These are phyloP conservation scores for Sebastes variabilis DNA, from an alignment of 2,797 vertebrate genomes.

Conservation along the genomic window DNA sequence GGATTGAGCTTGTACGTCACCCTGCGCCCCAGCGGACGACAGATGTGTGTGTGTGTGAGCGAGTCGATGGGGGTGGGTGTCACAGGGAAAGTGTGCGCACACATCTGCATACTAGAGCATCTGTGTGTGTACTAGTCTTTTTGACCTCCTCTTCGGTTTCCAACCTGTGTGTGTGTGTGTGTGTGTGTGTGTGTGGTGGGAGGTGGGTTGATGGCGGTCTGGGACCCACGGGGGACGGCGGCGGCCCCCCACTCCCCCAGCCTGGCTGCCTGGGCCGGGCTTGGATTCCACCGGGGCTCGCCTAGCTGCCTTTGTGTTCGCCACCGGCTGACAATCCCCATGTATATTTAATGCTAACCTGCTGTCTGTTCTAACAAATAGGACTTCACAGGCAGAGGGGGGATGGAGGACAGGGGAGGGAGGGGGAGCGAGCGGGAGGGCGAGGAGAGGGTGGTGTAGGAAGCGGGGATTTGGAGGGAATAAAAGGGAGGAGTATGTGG, in stretches of 20 bases:
- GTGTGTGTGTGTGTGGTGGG: slow-evolving; percentile 36
- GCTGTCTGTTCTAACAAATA: slow-evolving; percentile 89
- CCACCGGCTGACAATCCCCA: slow-evolving; percentile 85
- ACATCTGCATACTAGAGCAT: slow-evolving; percentile 58
- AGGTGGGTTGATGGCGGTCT: slow-evolving; percentile 47
- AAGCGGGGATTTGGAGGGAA: slow-evolving; percentile 41
- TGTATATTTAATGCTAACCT: slow-evolving; percentile 91
- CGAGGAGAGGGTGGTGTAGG: background rate
- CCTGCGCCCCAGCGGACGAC: slow-evolving; percentile 80
- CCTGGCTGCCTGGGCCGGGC: slow-evolving; percentile 71
- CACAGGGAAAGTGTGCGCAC: slow-evolving; percentile 25
- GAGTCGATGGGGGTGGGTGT: slow-evolving; percentile 32
- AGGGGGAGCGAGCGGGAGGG: slow-evolving; percentile 4
- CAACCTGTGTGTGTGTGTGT: slow-evolving; percentile 63
- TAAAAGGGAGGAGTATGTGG: slow-evolving; percentile 6
- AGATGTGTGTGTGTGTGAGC: slow-evolving; percentile 76
- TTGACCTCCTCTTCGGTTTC: slow-evolving; percentile 67
- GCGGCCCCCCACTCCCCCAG: slow-evolving; percentile 44
- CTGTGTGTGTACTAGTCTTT: slow-evolving; percentile 61
- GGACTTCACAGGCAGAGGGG: slow-evolving; percentile 78
- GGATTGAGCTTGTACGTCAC: slow-evolving; percentile 76
- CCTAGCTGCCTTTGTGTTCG: slow-evolving; percentile 82
- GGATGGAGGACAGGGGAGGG: slow-evolving; percentile 17
- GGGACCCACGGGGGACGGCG: slow-evolving; percentile 53
- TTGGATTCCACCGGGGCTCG: slow-evolving; percentile 71